These are phyloP conservation scores for Denticeps clupeoides DNA, from an alignment of 2,797 vertebrate species.

Conservation along the genomic window DNA sequence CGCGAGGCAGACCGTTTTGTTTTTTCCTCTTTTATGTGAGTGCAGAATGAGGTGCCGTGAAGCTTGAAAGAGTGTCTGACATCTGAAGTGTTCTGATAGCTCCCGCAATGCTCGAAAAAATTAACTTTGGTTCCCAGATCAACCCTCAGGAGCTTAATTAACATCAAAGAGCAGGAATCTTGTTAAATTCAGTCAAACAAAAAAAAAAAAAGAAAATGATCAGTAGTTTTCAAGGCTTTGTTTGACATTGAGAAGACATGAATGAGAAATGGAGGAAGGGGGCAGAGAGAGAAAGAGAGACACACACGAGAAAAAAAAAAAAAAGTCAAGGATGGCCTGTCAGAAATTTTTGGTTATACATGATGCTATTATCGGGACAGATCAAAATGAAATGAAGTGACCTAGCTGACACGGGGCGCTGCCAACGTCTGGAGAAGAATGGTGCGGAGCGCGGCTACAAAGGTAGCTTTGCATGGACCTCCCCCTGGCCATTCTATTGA, in stretches of 20 bases:
- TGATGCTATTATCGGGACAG: slow-evolving; percentile 66
- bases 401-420: slow-evolving; percentile 62
- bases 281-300: slow-evolving; percentile 33
- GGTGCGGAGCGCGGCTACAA: slow-evolving; percentile 72
- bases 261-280: slow-evolving; percentile 28
- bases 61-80: slow-evolving; percentile 55
- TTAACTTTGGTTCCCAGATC: slow-evolving; percentile 70
- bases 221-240: slow-evolving; percentile 71
- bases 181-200: slow-evolving; percentile 75
- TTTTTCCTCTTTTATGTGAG: slow-evolving; percentile 42
- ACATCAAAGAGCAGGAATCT: slow-evolving; percentile 76
- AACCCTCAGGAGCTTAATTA: slow-evolving; percentile 81
- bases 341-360: slow-evolving; percentile 60
- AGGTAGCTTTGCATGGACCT: slow-evolving; percentile 66
- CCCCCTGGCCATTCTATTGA: slow-evolving; percentile 81
- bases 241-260: slow-evolving; percentile 72
- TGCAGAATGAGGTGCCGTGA: slow-evolving; percentile 58
- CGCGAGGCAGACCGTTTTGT: slow-evolving; percentile 38
- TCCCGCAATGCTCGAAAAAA: slow-evolving; percentile 55
- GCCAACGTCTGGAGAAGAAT: slow-evolving; percentile 63
- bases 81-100: slow-evolving; percentile 59
- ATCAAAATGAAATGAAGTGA: slow-evolving; percentile 73
- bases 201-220: slow-evolving; percentile 73
- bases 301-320: slow-evolving; percentile 43
- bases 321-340: slow-evolving; percentile 58